A percentile compares a stretch with the other conserved stretches of the same genome.
Evolutionary conservation across 2,113 vertebrate genomes (phyloP).

Genomic region (Gorilla gorilla): DNA sequence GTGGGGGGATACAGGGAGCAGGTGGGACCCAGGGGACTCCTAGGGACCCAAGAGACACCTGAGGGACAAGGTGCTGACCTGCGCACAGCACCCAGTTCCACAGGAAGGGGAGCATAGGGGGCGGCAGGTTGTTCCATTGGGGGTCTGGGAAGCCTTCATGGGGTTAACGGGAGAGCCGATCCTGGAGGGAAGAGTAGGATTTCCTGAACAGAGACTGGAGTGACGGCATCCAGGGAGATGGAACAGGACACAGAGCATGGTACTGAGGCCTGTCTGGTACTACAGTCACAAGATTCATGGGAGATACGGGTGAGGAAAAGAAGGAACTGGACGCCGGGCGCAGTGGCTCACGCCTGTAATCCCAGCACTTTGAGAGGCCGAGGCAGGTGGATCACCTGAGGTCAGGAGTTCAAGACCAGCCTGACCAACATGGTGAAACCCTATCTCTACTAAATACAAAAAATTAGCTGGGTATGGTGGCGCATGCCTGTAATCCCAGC

Average conservation of each 20-base stretch:
- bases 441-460: too few species aligned
- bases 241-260: rapidly evolving
- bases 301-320: background rate
- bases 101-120: background rate
- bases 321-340: too few species aligned
- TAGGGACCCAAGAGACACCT: background rate
- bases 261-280: background rate
- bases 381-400: too few species aligned
- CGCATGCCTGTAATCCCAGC: too few species aligned
- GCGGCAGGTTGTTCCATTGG: rapidly evolving
- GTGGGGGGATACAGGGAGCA: too few species aligned
- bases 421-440: too few species aligned
- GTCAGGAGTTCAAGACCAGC: too few species aligned
- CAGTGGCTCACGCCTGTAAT: too few species aligned
- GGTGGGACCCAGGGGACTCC: background rate
- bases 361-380: too few species aligned
- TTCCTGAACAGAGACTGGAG: background rate
- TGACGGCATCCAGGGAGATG: background rate
- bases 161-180: background rate
- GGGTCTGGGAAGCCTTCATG: background rate
- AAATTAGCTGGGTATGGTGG: too few species aligned
- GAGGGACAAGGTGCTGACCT: background rate
- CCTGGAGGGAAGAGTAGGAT: background rate
- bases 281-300: background rate
- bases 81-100: too few species aligned